A percentile compares a stretch with the other conserved stretches of the same genome.
phyloP scores from a whole-genome alignment of 2,888 invertebrate species.

The Cactoblastis cactorum region DNA sequence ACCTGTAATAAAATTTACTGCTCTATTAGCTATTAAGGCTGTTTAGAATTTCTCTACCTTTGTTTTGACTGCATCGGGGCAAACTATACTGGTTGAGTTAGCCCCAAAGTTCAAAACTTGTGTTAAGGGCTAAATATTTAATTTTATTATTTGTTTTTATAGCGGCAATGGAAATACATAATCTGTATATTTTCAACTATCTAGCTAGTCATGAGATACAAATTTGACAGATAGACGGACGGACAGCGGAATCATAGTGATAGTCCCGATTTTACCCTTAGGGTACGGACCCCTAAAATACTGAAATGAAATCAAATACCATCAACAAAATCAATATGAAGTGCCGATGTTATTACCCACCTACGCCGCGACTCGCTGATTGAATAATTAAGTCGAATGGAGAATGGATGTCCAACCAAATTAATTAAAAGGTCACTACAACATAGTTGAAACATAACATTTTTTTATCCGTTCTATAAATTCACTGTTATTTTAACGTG shows the following conservation, averaged over 20 bases:
- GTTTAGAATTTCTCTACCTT: no score
- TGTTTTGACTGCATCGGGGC: no score
- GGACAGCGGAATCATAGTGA: neutral
- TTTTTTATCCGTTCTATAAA: neutral
- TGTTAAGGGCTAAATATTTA: no score
- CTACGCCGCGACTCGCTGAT: neutral
- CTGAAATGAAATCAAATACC: neutral
- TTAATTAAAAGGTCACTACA: neutral
- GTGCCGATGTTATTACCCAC: neutral
- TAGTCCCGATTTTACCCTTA: neutral
- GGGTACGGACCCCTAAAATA: neutral
- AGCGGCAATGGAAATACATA: no score
- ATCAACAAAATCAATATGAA: conserved; percentile 8
- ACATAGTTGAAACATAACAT: neutral
- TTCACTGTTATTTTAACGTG: neutral
- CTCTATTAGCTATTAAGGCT: no score
- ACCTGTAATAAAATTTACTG: no score
- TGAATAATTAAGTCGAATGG: conserved; percentile 6
- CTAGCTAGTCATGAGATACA: no score
- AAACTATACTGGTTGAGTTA: no score
- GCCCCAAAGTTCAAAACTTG: no score
- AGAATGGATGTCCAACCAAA: conserved; percentile 6
- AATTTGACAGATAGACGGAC: neutral
- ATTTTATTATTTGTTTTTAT: no score
- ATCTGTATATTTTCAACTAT: no score